Evolutionary conservation across 2,797 vertebrate species (phyloP).

Genomic region (Tenualosa ilisha): DNA sequence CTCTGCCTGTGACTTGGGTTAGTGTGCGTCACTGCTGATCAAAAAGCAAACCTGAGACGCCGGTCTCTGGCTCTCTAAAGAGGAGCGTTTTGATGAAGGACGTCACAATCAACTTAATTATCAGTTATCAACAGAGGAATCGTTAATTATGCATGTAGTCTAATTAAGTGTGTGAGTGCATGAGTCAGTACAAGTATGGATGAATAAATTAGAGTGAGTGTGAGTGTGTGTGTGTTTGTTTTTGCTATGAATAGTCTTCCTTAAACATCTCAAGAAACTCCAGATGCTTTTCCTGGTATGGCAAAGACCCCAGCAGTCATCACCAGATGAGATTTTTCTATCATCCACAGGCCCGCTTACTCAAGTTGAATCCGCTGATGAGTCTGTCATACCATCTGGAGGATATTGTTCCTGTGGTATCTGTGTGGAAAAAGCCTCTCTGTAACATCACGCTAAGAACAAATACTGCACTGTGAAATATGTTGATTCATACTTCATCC

Average conservation of each 20-base stretch:
- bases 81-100: neutral
- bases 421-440: neutral
- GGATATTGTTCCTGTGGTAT: neutral
- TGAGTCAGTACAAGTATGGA: neutral
- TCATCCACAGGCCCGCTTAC: neutral
- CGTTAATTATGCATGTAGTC: neutral
- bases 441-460: neutral
- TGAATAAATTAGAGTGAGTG: neutral
- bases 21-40: too few species aligned
- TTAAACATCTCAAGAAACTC: too few species aligned
- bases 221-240: too few species aligned
- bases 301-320: neutral
- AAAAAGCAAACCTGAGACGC: too few species aligned
- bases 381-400: too few species aligned
- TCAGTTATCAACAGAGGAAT: neutral
- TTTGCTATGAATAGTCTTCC: too few species aligned
- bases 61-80: neutral
- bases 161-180: too few species aligned
- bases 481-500: neutral
- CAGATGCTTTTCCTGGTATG: neutral
- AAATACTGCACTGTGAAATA: neutral
- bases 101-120: neutral
- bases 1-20: too few species aligned
- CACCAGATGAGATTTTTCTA: neutral
- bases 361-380: too few species aligned